Evolutionary conservation across 2,888 invertebrate species (phyloP).

Genomic region (Zeuzera pyrina): DNA sequence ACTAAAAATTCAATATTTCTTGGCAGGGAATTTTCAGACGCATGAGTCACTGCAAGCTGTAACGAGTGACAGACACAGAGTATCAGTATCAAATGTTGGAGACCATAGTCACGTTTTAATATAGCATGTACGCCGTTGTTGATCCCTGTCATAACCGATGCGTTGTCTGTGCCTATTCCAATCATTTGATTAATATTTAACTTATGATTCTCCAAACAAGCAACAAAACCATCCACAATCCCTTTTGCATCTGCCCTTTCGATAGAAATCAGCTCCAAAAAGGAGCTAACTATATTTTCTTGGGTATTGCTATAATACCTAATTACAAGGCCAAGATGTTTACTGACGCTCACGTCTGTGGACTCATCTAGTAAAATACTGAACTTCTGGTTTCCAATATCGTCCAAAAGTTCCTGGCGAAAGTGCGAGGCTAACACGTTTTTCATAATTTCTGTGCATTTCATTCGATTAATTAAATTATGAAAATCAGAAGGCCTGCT

Average conservation of each 20-base stretch:
- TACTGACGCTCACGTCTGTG: conserved; percentile 11
- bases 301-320: conserved; percentile 13
- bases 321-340: conserved; percentile 11
- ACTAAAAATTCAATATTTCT: conserved; percentile 25
- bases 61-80: conserved; percentile 21
- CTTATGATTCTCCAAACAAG: conserved; percentile 10
- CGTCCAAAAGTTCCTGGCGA: conserved; percentile 4
- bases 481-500: too few relatives aligned
- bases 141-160: conserved; percentile 27
- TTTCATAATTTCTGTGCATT: conserved; percentile 16
- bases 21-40: conserved; percentile 22
- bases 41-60: conserved; percentile 26
- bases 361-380: conserved; percentile 17
- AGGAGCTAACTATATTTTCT: conserved; percentile 11
- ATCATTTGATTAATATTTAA: conserved; percentile 17
- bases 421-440: conserved; percentile 15
- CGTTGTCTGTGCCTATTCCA: conserved; percentile 29
- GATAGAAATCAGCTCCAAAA: conserved; percentile 11
- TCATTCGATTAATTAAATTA: conserved; percentile 12
- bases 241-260: conserved; percentile 15
- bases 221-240: conserved; percentile 11
- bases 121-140: conserved; percentile 23
- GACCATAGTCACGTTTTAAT: conserved; percentile 15
- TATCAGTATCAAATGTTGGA: conserved; percentile 20
- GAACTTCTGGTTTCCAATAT: conserved; percentile 11